Percentiles rank a stretch among this genome's conserved stretches.
Evolutionary conservation across 2,888 invertebrate species (phyloP).

Genomic region (Heliconius erato): DNA sequence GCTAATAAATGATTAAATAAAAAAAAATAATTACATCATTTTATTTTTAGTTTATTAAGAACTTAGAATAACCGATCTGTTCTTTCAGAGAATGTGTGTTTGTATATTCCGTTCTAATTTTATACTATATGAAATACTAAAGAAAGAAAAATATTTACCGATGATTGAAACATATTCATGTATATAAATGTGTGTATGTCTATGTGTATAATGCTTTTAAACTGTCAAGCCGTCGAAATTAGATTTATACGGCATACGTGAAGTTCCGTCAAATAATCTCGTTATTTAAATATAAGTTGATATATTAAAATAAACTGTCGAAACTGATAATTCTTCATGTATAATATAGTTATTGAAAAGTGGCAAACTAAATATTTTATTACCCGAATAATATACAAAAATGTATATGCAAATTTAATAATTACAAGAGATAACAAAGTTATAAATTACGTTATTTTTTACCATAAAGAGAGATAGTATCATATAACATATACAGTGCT

Average conservation of each 20-base stretch:
- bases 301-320: not conserved
- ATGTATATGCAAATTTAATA: not conserved
- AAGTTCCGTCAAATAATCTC: not conserved
- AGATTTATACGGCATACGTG: not conserved
- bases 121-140: not conserved
- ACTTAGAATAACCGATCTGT: no score
- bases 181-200: not conserved
- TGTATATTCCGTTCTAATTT: slow-evolving; percentile 3
- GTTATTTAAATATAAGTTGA: not conserved
- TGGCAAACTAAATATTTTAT: no score
- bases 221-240: not conserved
- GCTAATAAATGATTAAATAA: not conserved
- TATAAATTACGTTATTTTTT: no score
- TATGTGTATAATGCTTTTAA: not conserved
- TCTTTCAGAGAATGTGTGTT: not conserved
- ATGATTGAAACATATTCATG: not conserved
- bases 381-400: not conserved
- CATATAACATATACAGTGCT: not conserved
- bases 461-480: not conserved
- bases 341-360: no score
- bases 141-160: not conserved
- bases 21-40: not conserved
- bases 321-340: no score
- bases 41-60: not conserved
- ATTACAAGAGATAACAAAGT: no score